phyloP scores from a whole-genome alignment of 92 coral and sea anemone genomes.

The Anthopleura xanthogrammica region DNA sequence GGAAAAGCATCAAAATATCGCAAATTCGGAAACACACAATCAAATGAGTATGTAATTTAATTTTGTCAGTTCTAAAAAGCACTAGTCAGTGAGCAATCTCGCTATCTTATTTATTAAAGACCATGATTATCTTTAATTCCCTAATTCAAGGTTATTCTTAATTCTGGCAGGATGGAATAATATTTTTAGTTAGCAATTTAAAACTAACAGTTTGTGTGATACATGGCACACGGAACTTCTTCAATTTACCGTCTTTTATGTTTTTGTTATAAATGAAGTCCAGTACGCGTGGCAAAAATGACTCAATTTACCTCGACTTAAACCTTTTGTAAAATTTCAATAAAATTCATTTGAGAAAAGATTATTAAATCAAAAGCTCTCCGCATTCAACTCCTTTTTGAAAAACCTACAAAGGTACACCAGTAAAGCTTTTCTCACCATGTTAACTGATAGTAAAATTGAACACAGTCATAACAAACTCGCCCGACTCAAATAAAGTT shows the following conservation, averaged over 20 bases:
- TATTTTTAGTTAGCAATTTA: constrained; percentile 8
- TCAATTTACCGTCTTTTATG: background rate
- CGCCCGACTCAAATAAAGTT: background rate
- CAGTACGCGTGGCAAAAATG: background rate
- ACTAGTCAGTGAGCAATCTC: background rate
- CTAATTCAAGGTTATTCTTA: constrained; percentile 6
- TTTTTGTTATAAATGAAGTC: constrained; percentile 1
- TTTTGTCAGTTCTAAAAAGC: constrained; percentile 24
- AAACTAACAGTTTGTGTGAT: background rate
- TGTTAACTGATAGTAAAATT: constrained; percentile 8
- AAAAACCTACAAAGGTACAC: background rate
- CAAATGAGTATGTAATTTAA: constrained; percentile 24
- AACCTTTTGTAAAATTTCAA: constrained; percentile 1
- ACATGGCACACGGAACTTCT: background rate
- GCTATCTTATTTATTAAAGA: constrained; percentile 9
- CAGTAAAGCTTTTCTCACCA: background rate
- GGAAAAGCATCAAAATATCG: constrained; percentile 27
- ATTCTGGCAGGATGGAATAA: background rate
- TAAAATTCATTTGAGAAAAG: background rate
- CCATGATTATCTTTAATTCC: constrained; percentile 7
- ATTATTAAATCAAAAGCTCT: background rate
- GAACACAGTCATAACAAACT: constrained; percentile 16
- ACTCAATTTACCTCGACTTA: background rate
- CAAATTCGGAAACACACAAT: constrained; percentile 34
- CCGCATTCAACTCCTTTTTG: background rate